Evolutionary conservation across 2,113 vertebrate genomes (phyloP).

Genomic region (Nannospalax galili): DNA sequence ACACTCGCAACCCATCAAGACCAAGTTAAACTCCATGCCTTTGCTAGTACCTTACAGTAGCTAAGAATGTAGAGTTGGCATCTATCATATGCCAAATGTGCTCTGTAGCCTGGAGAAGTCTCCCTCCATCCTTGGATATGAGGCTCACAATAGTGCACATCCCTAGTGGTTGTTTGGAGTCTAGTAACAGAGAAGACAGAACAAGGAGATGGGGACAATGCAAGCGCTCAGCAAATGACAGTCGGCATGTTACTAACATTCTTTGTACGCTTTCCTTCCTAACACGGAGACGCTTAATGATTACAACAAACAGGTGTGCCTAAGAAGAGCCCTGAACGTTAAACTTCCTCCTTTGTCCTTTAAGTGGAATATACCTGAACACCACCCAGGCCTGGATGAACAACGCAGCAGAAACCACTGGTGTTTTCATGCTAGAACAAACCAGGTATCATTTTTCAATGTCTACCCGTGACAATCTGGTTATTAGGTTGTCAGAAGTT

Average conservation of each 20-base stretch:
- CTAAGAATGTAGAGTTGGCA: background rate
- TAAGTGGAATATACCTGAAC: slow-evolving; percentile 53
- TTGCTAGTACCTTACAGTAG: background rate
- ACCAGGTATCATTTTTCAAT: slow-evolving; percentile 78
- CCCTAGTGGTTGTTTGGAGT: background rate
- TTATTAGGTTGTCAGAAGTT: slow-evolving; percentile 84
- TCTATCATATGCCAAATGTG: background rate
- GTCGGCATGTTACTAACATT: background rate
- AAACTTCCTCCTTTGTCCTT: background rate
- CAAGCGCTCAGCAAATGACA: background rate
- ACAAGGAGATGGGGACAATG: background rate
- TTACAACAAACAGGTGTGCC: slow-evolving; percentile 38
- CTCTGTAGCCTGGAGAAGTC: background rate
- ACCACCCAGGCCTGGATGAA: slow-evolving; percentile 36
- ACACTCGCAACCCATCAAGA: background rate
- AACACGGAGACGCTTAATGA: background rate
- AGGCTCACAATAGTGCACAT: background rate
- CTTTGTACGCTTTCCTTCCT: background rate
- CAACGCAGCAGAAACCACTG: slow-evolving; percentile 57
- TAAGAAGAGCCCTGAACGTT: background rate
- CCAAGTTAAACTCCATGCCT: background rate
- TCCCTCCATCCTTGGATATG: background rate
- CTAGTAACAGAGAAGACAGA: background rate
- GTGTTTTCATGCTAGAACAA: slow-evolving; percentile 71
- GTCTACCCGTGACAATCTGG: slow-evolving; percentile 78